A percentile compares a stretch with the other conserved stretches of the same genome.
Conservation (phyloP, 30 jellyfish, hydroid and myxozoan genomes). For the Aurelia aurita complex sp. Pacific region DNA sequence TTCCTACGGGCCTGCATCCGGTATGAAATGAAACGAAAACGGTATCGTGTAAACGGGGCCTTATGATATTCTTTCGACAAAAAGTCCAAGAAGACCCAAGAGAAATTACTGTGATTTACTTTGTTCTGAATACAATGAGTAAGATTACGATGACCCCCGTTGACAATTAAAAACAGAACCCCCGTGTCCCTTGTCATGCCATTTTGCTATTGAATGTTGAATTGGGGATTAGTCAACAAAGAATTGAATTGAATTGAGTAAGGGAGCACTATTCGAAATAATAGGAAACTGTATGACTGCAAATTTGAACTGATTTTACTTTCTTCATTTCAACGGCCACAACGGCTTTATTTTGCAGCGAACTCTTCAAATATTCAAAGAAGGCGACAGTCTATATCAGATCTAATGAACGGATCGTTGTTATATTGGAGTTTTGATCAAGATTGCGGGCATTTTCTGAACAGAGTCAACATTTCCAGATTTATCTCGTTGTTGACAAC, state of each 20-base stretch:
- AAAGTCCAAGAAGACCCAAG: no score
- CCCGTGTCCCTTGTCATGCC: slow-evolving; percentile 52
- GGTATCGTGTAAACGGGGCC: no score
- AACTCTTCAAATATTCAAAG: background rate
- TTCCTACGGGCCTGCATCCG: no score
- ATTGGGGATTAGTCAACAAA: slow-evolving; percentile 52
- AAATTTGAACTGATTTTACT: slow-evolving; percentile 26
- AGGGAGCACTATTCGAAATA: slow-evolving; percentile 24
- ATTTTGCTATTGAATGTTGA: slow-evolving; percentile 20
- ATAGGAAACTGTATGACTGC: slow-evolving; percentile 34
- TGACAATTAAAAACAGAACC: slow-evolving; percentile 11
- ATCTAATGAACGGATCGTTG: no score
- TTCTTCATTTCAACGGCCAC: slow-evolving; percentile 25
- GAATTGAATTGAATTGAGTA: slow-evolving; percentile 67
- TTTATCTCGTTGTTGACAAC: no score
- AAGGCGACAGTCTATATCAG: no score
- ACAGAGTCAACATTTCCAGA: background rate
- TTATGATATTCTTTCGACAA: no score
- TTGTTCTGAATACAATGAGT: no score
- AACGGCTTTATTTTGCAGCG: background rate
- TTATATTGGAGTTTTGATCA: slow-evolving; percentile 7
- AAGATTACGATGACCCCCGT: no score
- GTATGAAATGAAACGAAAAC: no score
- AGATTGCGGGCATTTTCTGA: background rate
- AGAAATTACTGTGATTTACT: no score